Percentiles rank a stretch among this genome's conserved stretches.
Conservation (phyloP, 1,140 invertebrate species). For the Holcopasites calliopsidis region DNA sequence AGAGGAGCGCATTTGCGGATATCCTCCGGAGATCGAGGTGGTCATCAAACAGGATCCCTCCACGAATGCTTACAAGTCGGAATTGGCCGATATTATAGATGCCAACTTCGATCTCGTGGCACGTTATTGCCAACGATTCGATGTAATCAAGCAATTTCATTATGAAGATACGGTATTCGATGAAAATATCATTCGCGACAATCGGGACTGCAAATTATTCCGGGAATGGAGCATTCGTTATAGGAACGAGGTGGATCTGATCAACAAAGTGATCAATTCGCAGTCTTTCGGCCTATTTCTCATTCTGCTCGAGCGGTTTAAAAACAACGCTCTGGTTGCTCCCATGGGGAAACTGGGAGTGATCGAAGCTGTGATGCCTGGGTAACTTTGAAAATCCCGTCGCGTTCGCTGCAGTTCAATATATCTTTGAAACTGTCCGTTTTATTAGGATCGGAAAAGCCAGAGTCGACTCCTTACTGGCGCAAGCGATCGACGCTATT, state of each 20-base stretch:
- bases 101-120: slow-evolving; percentile 83
- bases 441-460: slow-evolving; percentile 80
- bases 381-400: slow-evolving; percentile 67
- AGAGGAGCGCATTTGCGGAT: slow-evolving; percentile 84
- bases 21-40: slow-evolving; percentile 83
- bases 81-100: slow-evolving; percentile 80
- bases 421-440: not conserved
- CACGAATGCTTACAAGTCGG: slow-evolving; percentile 79
- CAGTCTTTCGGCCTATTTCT: slow-evolving; percentile 85
- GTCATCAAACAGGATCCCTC: slow-evolving; percentile 84
- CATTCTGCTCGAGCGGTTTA: slow-evolving; percentile 86
- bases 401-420: not conserved
- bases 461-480: slow-evolving; percentile 81
- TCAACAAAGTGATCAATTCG: slow-evolving; percentile 83
- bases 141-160: slow-evolving; percentile 84
- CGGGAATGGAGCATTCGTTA: slow-evolving; percentile 82
- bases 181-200: slow-evolving; percentile 78
- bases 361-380: slow-evolving; percentile 80
- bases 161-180: slow-evolving; percentile 85
- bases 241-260: slow-evolving; percentile 81
- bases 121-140: slow-evolving; percentile 85
- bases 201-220: slow-evolving; percentile 80
- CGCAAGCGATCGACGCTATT: slow-evolving; percentile 82
- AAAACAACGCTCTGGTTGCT: slow-evolving; percentile 84
- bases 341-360: slow-evolving; percentile 85